Conservation (phyloP, 2,797 vertebrate species). For the Anisognathus igniventris region DNA sequence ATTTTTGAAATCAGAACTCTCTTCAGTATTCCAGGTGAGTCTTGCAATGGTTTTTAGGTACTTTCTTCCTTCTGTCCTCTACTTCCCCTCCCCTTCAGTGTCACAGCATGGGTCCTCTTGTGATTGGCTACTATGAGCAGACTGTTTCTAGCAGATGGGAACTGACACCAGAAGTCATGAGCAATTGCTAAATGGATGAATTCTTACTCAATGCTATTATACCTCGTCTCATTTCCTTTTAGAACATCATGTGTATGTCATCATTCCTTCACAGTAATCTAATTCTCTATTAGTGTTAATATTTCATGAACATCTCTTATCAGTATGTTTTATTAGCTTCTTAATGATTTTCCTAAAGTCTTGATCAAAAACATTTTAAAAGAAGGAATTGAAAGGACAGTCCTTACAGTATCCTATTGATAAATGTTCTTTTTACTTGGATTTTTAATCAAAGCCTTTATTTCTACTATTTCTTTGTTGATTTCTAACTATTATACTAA, state of each 20-base stretch:
- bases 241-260: not conserved
- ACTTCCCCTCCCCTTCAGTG: rapidly evolving
- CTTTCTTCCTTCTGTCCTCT: not conserved
- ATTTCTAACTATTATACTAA: not conserved
- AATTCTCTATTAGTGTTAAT: not conserved
- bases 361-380: not conserved
- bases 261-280: not conserved
- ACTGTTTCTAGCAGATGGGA: not conserved
- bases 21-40: not conserved
- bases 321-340: not conserved
- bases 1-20: not conserved
- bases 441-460: not conserved
- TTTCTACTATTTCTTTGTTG: not conserved
- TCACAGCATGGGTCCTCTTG: not conserved
- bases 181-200: not conserved
- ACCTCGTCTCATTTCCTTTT: not conserved
- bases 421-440: not conserved
- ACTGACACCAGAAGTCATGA: not conserved
- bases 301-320: not conserved
- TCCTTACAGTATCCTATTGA: not conserved
- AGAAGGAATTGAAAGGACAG: not conserved
- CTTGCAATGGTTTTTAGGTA: not conserved
- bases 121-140: not conserved
- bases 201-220: not conserved
- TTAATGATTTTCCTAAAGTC: not conserved